These are phyloP conservation scores for Gavia stellata DNA, from an alignment of 2,113 vertebrate species.

Conservation along the genomic window DNA sequence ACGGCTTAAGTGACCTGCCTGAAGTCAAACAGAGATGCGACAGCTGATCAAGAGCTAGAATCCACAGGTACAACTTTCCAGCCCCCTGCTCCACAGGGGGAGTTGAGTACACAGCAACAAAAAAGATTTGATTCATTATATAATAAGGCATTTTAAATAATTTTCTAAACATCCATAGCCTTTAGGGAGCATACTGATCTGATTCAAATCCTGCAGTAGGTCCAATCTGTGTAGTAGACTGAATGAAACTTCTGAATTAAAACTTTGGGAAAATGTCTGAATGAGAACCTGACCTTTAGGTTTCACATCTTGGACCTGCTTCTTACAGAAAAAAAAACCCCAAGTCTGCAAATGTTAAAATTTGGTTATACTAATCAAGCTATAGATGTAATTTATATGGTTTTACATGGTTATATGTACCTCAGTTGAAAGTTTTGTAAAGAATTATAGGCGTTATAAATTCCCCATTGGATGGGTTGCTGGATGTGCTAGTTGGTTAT, in stretches of 20 bases:
- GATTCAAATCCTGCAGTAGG: background rate
- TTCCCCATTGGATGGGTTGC: background rate
- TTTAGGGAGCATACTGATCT: background rate
- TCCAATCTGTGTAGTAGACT: background rate
- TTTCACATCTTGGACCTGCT: background rate
- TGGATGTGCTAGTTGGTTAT: background rate
- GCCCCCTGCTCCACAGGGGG: background rate
- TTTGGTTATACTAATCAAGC: background rate
- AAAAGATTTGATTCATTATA: background rate
- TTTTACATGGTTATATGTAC: background rate
- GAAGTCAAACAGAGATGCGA: background rate
- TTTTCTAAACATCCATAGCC: background rate
- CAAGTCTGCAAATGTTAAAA: background rate
- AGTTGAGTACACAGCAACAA: background rate
- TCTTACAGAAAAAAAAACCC: background rate
- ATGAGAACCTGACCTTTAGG: background rate
- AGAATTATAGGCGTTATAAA: background rate
- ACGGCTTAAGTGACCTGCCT: background rate
- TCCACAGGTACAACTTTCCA: background rate
- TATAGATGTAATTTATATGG: background rate
- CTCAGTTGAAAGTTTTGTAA: background rate
- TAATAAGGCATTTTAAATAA: background rate
- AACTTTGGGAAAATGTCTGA: background rate
- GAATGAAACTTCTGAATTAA: background rate
- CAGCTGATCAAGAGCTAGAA: background rate